Evolutionary conservation across 2,888 invertebrate genomes (phyloP), one percentile per base, ranked within the genome.

Genomic region (Sesia apiformis): DNA sequence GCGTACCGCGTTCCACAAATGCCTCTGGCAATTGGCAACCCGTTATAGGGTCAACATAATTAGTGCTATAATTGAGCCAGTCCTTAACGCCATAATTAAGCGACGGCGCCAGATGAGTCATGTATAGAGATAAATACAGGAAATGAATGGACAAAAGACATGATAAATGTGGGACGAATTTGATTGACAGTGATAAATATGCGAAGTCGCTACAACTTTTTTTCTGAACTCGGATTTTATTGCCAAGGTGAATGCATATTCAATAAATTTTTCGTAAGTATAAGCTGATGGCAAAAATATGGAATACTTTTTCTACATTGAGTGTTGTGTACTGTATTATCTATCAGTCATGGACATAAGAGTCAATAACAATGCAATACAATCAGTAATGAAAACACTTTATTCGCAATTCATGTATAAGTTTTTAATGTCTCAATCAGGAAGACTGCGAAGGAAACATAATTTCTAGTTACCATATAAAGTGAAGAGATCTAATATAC

Each of bases 1-100:
- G 66, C 66, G 63, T 65, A 68, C 66, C 68, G 70, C 77, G 72
- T 78, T 78, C 78, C 73, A 62, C 58, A 63, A 67, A 69, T 70
- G 61, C 75, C 67, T 61, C 60, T 58, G 70, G 64, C 73, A 72
- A 78, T 81, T 77, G 73, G 72, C 67, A 70, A 70, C 60, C 60
- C 64, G 70, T 69, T 60, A 58, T 71, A 74, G 76, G 78, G 78
- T 81, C 78, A 76, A 74, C 56, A 52, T 56, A 60, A 63, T 67
- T 53, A 57, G 39, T 38, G 39, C 52, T 42, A 8, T 55, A 54
- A 56, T 57, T 55, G 53, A 55, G 49, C 53, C 52, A 55, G 43
- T 54, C 6, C 7, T 50, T 50, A 23, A 49, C 50, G 50, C 50
- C 7, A 5, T 50, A 50, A 50, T 50, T 50, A 50, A 41, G 42